These are phyloP conservation scores for Copidosoma floridanum DNA, from an alignment of 1,140 invertebrate species.

Conservation along the genomic window DNA sequence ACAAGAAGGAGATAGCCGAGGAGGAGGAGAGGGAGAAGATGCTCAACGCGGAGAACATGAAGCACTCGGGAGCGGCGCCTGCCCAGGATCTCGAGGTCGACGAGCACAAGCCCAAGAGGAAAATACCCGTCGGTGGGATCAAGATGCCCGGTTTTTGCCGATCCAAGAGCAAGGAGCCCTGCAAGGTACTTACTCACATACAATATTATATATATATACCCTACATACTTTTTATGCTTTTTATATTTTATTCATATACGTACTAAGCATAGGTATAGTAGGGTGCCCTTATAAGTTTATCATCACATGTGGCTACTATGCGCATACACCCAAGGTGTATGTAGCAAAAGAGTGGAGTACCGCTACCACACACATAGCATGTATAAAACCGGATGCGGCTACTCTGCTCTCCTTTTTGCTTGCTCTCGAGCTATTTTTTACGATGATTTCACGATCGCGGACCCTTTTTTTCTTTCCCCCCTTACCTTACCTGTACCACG, in stretches of 20 bases:
- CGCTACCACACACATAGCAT: too few relatives aligned
- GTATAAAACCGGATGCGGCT: too few relatives aligned
- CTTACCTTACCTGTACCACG: too few relatives aligned
- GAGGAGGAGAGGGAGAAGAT: constrained; percentile 71
- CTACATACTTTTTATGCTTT: neutral
- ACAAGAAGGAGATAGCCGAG: constrained; percentile 71
- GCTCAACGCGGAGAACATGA: constrained; percentile 64
- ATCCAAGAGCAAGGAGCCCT: constrained; percentile 70
- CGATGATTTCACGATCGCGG: too few relatives aligned
- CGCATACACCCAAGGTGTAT: too few relatives aligned
- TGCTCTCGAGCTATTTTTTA: too few relatives aligned
- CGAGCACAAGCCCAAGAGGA: constrained; percentile 67
- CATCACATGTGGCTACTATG: neutral
- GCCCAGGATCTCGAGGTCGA: constrained; percentile 51
- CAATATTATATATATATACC: too few relatives aligned
- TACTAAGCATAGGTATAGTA: neutral
- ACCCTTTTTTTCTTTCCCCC: too few relatives aligned
- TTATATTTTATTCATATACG: neutral
- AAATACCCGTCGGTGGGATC: constrained; percentile 78
- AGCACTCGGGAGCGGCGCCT: constrained; percentile 43
- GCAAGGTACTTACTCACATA: constrained; percentile 52
- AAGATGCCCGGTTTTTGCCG: constrained; percentile 80
- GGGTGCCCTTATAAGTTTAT: neutral
- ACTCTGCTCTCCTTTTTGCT: too few relatives aligned
- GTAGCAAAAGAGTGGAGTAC: too few relatives aligned